Percentiles rank a stretch among this genome's conserved stretches.
phyloP scores from a whole-genome alignment of 2,113 vertebrate genomes.

The Oreochromis aureus region DNA sequence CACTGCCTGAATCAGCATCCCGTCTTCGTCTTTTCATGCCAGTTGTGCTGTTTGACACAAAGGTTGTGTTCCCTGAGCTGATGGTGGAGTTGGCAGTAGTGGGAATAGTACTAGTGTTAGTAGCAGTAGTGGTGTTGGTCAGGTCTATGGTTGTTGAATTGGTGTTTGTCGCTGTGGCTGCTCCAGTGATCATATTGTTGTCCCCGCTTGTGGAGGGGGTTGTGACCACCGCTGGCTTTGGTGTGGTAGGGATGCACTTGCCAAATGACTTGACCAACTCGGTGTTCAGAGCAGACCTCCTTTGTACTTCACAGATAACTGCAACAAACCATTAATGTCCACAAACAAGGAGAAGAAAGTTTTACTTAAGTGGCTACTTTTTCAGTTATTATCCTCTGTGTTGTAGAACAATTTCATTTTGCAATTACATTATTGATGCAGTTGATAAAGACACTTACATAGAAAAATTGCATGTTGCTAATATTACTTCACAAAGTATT shows the following conservation, averaged over 20 bases:
- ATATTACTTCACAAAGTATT: not conserved
- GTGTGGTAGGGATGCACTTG: not conserved
- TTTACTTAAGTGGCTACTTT: not conserved
- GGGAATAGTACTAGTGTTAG: not conserved
- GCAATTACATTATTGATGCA: not conserved
- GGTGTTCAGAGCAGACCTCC: not conserved
- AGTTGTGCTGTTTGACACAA: not conserved
- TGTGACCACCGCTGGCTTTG: not conserved
- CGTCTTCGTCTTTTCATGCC: rapidly evolving
- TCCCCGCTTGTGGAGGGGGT: not conserved
- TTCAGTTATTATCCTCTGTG: not conserved
- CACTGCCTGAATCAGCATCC: not conserved
- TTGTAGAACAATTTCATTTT: not conserved
- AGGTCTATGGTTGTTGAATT: not conserved
- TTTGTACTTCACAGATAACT: not conserved
- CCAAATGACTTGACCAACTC: not conserved
- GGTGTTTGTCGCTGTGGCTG: not conserved
- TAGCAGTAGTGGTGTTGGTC: not conserved
- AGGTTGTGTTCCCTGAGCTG: not conserved
- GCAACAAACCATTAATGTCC: not conserved
- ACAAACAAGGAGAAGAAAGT: not conserved
- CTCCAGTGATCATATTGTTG: not conserved
- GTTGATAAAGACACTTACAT: not conserved
- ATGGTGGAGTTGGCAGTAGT: not conserved
- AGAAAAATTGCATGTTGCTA: not conserved